Percentiles rank a stretch among this genome's conserved stretches.
Evolutionary conservation across 2,797 vertebrate genomes (phyloP).

Genomic region (Ataeniobius toweri): DNA sequence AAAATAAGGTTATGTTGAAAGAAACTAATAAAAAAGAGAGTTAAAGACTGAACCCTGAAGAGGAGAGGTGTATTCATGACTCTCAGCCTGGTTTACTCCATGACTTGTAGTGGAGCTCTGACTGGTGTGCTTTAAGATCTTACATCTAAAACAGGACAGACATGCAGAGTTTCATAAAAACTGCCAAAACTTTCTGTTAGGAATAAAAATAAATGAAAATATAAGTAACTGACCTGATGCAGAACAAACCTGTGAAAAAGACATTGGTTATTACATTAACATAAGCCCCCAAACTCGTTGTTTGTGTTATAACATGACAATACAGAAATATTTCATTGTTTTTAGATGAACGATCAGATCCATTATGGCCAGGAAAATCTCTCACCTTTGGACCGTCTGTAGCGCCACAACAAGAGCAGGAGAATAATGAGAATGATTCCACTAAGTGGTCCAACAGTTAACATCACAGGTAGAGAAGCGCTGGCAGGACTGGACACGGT

Average conservation of each 20-base stretch:
- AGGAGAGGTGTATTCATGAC: neutral
- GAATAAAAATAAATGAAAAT: neutral
- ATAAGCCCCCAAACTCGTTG: neutral
- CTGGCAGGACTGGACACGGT: neutral
- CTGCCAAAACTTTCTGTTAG: neutral
- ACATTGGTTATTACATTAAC: neutral
- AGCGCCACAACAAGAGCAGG: neutral
- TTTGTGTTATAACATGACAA: neutral
- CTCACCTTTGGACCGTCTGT: neutral
- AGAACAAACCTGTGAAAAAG: neutral
- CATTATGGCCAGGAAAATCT: neutral
- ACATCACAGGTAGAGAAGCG: neutral
- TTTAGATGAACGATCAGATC: neutral
- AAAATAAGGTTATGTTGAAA: neutral
- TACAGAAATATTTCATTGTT: neutral
- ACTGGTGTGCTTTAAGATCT: slow-evolving; percentile 1
- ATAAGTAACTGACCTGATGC: neutral
- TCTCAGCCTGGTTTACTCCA: slow-evolving; percentile 2
- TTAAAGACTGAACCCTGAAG: accelerated
- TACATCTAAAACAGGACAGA: neutral
- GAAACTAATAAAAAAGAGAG: neutral
- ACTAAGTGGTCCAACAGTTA: neutral
- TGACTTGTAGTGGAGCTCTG: neutral
- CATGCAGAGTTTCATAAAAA: no score
- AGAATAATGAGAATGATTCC: slow-evolving; percentile 23